A percentile compares a stretch with the other conserved stretches of the same genome.
Evolutionary conservation across 2,888 invertebrate genomes (phyloP).

Genomic region (Stegana nigrithorax): DNA sequence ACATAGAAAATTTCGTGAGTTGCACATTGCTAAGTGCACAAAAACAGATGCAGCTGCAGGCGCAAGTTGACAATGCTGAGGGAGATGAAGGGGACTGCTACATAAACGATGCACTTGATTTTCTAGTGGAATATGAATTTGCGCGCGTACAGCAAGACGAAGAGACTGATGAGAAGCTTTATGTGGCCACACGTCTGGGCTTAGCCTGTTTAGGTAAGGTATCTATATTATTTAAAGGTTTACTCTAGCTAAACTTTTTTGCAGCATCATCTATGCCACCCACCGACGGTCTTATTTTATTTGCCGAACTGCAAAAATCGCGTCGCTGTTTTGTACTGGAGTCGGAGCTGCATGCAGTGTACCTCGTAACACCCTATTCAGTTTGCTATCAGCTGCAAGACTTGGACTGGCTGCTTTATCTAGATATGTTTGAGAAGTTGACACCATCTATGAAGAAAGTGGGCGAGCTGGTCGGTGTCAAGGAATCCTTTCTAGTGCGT

Average conservation of each 20-base stretch:
- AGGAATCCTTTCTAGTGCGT: conserved; percentile 85
- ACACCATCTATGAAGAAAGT: conserved; percentile 85
- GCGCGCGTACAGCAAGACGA: conserved; percentile 74
- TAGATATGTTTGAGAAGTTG: conserved; percentile 86
- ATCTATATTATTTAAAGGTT: background rate
- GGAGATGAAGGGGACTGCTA: conserved; percentile 29
- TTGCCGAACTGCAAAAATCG: conserved; percentile 90
- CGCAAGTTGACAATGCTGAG: conserved; percentile 8
- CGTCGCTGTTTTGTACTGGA: conserved; percentile 91
- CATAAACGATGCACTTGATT: conserved; percentile 75
- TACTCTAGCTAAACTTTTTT: background rate
- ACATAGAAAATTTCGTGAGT: conserved; percentile 81
- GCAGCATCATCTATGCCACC: conserved; percentile 92
- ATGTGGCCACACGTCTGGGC: conserved; percentile 86
- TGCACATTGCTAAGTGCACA: conserved; percentile 78
- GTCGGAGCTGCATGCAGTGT: conserved; percentile 94
- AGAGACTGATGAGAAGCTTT: conserved; percentile 69
- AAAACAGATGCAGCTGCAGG: conserved; percentile 30
- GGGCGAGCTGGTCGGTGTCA: conserved; percentile 88
- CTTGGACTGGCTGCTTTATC: conserved; percentile 84
- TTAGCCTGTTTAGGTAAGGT: conserved; percentile 81
- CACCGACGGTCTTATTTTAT: conserved; percentile 88
- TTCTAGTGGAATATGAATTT: conserved; percentile 84
- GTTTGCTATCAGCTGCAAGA: conserved; percentile 81
- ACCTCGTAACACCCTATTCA: conserved; percentile 94